Conservation (phyloP, 2,797 vertebrate species). For the Chelidonichthys spinosus region DNA sequence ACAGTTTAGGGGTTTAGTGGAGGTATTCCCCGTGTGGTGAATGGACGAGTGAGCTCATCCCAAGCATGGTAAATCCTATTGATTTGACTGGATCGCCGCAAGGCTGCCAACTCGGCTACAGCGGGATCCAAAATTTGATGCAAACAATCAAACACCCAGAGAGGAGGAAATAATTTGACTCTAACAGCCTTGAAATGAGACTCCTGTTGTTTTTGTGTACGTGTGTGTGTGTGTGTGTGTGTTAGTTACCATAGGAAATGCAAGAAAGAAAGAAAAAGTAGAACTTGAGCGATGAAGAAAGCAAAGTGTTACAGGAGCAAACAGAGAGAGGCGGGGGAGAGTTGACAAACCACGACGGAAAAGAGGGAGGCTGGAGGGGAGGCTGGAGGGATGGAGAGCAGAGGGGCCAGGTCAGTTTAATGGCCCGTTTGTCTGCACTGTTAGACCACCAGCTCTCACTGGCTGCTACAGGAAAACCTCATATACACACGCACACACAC, state of each 20-base stretch:
- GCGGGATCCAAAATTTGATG: conserved; percentile 46
- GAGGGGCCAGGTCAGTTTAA: conserved; percentile 69
- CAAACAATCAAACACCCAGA: conserved; percentile 44
- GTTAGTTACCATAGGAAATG: conserved; percentile 21
- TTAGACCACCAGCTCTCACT: conserved; percentile 72
- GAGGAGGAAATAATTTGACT: conserved; percentile 44
- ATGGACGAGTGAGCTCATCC: conserved; percentile 54
- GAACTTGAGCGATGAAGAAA: conserved; percentile 20
- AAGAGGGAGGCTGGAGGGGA: conserved; percentile 39
- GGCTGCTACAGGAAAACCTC: conserved; percentile 63
- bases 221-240: background rate
- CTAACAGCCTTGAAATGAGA: conserved; percentile 46
- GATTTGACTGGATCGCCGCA: conserved; percentile 53
- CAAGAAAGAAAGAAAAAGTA: background rate
- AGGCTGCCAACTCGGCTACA: conserved; percentile 41
- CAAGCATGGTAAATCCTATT: conserved; percentile 56
- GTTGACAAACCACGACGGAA: conserved; percentile 47
- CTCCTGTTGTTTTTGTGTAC: conserved; percentile 18
- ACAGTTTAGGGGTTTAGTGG: conserved; percentile 37
- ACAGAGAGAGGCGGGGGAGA: conserved; percentile 11
- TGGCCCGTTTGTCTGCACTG: conserved; percentile 74
- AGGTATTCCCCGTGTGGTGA: conserved; percentile 57
- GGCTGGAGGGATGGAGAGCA: conserved; percentile 54
- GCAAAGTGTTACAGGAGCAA: conserved; percentile 13
- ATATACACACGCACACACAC: conserved; percentile 33